Conservation (phyloP, 2,888 invertebrate species). For the Tetramorium bicarinatum region DNA sequence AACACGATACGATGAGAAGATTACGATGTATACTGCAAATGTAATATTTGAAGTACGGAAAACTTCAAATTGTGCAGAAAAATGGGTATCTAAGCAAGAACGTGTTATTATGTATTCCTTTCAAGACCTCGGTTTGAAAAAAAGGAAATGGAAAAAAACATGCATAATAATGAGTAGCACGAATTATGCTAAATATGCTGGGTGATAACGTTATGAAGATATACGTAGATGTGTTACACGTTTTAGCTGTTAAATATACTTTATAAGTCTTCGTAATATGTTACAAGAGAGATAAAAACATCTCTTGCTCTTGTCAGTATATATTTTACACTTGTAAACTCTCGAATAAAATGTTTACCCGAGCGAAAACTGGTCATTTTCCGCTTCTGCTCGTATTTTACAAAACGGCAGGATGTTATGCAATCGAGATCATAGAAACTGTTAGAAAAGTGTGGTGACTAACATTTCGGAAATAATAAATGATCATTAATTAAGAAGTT, state of each 20-base stretch:
- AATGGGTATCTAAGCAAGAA: background rate
- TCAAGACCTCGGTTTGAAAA: slow-evolving; percentile 10
- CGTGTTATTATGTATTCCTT: background rate
- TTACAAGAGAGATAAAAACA: background rate
- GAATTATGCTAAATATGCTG: slow-evolving; percentile 25
- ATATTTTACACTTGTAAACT: slow-evolving; percentile 20
- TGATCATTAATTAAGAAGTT: slow-evolving; percentile 12
- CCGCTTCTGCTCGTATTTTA: slow-evolving; percentile 14
- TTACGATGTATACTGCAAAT: slow-evolving; percentile 13
- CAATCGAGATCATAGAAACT: slow-evolving; percentile 31
- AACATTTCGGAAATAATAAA: slow-evolving; percentile 32
- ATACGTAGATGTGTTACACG: slow-evolving; percentile 20
- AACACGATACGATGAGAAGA: slow-evolving; percentile 1
- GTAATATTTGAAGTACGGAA: slow-evolving; percentile 27
- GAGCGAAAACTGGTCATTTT: slow-evolving; percentile 18
- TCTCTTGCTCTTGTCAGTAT: slow-evolving; percentile 9
- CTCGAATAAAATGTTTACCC: slow-evolving; percentile 26
- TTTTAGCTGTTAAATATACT: slow-evolving; percentile 21
- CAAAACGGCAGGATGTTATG: background rate
- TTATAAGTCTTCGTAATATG: slow-evolving; percentile 20
- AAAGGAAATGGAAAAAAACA: slow-evolving; percentile 1
- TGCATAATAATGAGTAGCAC: slow-evolving; percentile 1
- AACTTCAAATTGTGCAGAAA: slow-evolving; percentile 20
- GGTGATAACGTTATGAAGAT: background rate
- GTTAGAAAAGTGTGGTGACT: slow-evolving; percentile 35